Percentiles rank a stretch among this genome's conserved stretches.
phyloP scores from a whole-genome alignment of 2,888 invertebrate genomes.

The Calephelis perditalis region DNA sequence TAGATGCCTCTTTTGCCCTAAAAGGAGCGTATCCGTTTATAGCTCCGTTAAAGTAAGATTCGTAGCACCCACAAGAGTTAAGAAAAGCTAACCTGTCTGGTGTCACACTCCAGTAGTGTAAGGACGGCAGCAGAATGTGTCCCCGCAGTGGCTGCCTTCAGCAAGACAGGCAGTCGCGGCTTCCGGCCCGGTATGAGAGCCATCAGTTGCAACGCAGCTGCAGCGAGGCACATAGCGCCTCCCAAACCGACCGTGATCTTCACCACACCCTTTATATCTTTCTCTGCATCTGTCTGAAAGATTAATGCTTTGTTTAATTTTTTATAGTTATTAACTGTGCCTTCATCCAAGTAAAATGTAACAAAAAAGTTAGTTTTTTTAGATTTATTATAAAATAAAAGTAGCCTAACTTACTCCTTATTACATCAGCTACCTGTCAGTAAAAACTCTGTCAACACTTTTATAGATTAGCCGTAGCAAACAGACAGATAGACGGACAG shows the following conservation, averaged over 20 bases:
- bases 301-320: neutral
- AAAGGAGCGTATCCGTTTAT: too few relatives aligned
- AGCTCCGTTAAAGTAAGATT: too few relatives aligned
- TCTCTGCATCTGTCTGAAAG: conserved; percentile 58
- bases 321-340: neutral
- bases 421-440: too few relatives aligned
- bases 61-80: too few relatives aligned
- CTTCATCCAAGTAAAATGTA: too few relatives aligned
- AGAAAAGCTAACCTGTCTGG: conserved; percentile 45
- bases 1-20: too few relatives aligned
- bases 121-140: conserved; percentile 61
- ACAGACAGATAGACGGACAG: too few relatives aligned
- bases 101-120: conserved; percentile 57
- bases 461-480: too few relatives aligned
- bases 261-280: conserved; percentile 58
- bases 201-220: conserved; percentile 56
- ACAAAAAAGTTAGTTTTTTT: too few relatives aligned
- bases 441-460: too few relatives aligned
- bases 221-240: conserved; percentile 60
- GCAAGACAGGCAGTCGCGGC: conserved; percentile 47
- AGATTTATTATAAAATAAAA: too few relatives aligned
- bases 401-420: too few relatives aligned
- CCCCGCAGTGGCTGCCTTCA: conserved; percentile 59
- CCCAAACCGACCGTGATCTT: conserved; percentile 60
- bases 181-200: conserved; percentile 47